Base-by-base conservation (phyloP, 2,797 vertebrate genomes). In the Melanotaenia boesemani region DNA sequence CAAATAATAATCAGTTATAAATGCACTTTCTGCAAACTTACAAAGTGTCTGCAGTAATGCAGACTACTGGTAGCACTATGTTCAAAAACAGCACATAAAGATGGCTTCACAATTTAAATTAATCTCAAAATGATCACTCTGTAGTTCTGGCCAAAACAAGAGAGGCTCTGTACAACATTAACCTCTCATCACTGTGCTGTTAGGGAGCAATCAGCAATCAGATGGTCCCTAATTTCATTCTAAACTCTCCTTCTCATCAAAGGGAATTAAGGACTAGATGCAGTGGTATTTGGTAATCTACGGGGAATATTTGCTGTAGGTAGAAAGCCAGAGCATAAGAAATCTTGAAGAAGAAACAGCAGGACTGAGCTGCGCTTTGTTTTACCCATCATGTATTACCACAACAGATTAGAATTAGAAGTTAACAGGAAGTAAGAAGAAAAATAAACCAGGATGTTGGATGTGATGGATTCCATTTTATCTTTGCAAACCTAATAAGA, bases 221-320 rank as follows among this genome's bases (percentile, higher is more conserved):
- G 20, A 52, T 67, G 65, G 16, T 54, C 36, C 41, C 18, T 56
- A 67, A 6, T 44, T 16, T 67, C 11, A 28, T 56, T 56, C 26
- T 28, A 41, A 36, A 34, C 7, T 34, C 56, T n/a, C 28, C 55
- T 30, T 56, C 65, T 32, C 37, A 57, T 56, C 41, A 44, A 39
- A 56, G 0, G 30, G 26, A 37, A 67, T 41, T 56, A n/a, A 56
- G 24, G 0, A 67, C 24, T 56, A 56, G 63, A 22, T 56, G 36
- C 67, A 37, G 67, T 56, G 37, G 24, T 20, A 12, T 34, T 24
- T 10, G 52, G 30, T 57, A 37, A 44, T 52, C 28, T 6, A 41
- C 34, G 39, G 54, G 36, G 6, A 30, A 41, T 28, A 56, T 56
- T 67, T 39, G 56, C 1, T 2, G 34, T 52, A 48, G 32, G 34